These are phyloP conservation scores for Parazoanthus atlanticus DNA, from an alignment of 92 coral and sea anemone species.

Conservation along the genomic window DNA sequence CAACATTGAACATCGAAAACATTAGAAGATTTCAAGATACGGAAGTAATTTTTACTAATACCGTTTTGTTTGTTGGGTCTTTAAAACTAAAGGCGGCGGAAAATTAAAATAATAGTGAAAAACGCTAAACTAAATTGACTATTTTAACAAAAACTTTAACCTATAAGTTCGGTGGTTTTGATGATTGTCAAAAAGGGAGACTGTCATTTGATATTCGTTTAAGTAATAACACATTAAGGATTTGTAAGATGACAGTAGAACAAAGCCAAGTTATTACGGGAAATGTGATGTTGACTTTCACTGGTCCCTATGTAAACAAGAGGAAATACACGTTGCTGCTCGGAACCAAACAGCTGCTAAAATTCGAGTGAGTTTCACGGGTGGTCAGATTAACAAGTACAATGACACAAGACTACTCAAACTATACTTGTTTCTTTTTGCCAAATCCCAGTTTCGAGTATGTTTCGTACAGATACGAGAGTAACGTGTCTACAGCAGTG, in stretches of 20 bases:
- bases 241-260: neutral
- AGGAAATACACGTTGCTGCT: neutral
- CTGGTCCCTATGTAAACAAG: neutral
- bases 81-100: neutral
- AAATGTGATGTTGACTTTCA: neutral
- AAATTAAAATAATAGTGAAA: neutral
- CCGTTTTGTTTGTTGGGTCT: neutral
- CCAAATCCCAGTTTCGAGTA: slow-evolving; percentile 69
- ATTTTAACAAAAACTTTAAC: neutral
- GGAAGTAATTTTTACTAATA: neutral
- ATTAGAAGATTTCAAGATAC: neutral
- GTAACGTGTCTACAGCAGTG: slow-evolving; percentile 68
- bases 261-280: slow-evolving; percentile 12
- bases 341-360: neutral
- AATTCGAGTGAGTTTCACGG: neutral
- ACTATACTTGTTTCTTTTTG: slow-evolving; percentile 44
- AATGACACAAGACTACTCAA: neutral
- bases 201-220: slow-evolving; percentile 14
- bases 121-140: neutral
- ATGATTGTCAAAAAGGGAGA: neutral
- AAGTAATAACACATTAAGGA: neutral
- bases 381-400: neutral
- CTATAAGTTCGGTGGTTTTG: neutral
- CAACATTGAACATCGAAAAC: neutral
- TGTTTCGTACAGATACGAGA: slow-evolving; percentile 45